These are phyloP conservation scores for Xanthia icteritia DNA, from an alignment of 2,888 invertebrate genomes.

Conservation along the genomic window DNA sequence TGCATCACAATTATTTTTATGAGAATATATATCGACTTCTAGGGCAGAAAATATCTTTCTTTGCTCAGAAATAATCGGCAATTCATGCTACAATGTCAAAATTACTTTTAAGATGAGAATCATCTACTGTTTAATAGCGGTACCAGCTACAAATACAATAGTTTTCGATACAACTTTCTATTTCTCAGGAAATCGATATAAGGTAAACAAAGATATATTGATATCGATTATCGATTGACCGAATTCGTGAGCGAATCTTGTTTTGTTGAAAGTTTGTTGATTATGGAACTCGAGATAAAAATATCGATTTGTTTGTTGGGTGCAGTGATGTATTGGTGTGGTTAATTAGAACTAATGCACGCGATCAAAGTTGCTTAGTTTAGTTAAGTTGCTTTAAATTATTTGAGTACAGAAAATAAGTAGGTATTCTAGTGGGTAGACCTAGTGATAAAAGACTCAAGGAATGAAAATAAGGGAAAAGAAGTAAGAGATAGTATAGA, in stretches of 20 bases:
- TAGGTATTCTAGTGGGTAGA: neutral
- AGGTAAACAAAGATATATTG: slow-evolving; percentile 72
- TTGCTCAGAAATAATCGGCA: slow-evolving; percentile 23
- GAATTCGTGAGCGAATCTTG: slow-evolving; percentile 65
- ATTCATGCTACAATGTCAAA: slow-evolving; percentile 54
- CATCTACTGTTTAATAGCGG: slow-evolving; percentile 54
- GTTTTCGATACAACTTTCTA: slow-evolving; percentile 68
- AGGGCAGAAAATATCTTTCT: neutral
- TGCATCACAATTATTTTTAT: neutral
- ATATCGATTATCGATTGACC: slow-evolving; percentile 65
- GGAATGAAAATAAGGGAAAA: neutral
- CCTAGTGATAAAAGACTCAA: neutral
- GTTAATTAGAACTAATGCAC: slow-evolving; percentile 1
- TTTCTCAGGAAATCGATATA: slow-evolving; percentile 70
- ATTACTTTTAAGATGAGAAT: slow-evolving; percentile 49
- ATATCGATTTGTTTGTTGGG: slow-evolving; percentile 38
- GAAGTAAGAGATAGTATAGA: neutral
- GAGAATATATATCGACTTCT: neutral
- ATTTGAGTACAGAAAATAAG: neutral
- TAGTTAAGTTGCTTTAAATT: neutral
- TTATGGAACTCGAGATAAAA: slow-evolving; percentile 46
- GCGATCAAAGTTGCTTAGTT: neutral
- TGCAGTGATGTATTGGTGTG: slow-evolving; percentile 18
- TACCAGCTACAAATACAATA: slow-evolving; percentile 64
- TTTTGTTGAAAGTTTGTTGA: slow-evolving; percentile 56